Evolutionary conservation across 2,888 invertebrate species (phyloP).

Genomic region (Poecilus cupreus): DNA sequence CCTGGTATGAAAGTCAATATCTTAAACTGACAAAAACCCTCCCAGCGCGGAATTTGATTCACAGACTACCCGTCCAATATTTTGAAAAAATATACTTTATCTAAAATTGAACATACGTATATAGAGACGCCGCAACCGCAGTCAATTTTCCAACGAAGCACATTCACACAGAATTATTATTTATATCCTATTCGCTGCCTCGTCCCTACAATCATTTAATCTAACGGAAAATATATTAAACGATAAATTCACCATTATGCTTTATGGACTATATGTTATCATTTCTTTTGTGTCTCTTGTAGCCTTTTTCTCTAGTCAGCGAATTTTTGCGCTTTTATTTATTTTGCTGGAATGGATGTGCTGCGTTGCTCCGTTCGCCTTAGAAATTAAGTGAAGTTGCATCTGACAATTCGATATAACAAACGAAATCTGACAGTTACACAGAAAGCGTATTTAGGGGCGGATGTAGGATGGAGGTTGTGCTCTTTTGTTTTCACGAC

Average conservation of each 20-base stretch:
- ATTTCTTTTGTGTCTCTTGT: conserved; percentile 35
- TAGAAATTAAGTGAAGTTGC: neutral
- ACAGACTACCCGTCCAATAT: neutral
- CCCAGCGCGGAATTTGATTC: neutral
- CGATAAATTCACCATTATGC: conserved; percentile 53
- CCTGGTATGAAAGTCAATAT: no score
- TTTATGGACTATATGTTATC: conserved; percentile 52
- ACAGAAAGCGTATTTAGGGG: conserved; percentile 26
- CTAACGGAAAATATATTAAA: conserved; percentile 52
- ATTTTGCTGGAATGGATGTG: neutral
- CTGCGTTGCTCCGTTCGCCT: neutral
- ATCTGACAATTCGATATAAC: conserved; percentile 26
- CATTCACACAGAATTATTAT: conserved; percentile 17
- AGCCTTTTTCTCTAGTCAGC: conserved; percentile 28
- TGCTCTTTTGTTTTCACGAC: neutral
- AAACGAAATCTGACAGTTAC: conserved; percentile 41
- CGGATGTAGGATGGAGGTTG: neutral
- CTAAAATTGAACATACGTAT: conserved; percentile 15
- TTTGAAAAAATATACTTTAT: neutral
- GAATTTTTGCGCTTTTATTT: conserved; percentile 12
- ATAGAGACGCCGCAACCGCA: neutral
- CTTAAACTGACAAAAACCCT: neutral
- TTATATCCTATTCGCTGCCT: conserved; percentile 9
- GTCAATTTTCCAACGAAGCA: conserved; percentile 13
- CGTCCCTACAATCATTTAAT: conserved; percentile 30